Evolutionary conservation across 1,140 invertebrate genomes (phyloP).

Genomic region (Solenopsis invicta): DNA sequence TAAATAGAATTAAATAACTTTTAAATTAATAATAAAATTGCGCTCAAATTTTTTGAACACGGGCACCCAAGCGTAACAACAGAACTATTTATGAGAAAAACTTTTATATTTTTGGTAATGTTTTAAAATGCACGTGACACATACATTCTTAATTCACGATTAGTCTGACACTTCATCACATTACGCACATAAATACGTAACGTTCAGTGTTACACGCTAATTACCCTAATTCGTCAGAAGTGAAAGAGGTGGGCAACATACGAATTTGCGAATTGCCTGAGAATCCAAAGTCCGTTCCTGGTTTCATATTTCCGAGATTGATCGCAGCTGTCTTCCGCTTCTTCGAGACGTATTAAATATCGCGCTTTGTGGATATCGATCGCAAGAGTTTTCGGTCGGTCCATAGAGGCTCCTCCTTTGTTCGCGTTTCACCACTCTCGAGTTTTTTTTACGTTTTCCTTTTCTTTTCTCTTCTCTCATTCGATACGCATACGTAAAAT

Average conservation of each 20-base stretch:
- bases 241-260: background rate
- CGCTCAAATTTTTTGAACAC: no score
- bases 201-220: background rate
- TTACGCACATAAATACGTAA: background rate
- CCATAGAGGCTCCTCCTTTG: conserved; percentile 59
- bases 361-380: conserved; percentile 66
- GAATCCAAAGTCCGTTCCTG: background rate
- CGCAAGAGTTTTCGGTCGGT: conserved; percentile 63
- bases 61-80: no score
- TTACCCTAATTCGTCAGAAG: background rate
- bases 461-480: background rate
- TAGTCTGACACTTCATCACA: background rate
- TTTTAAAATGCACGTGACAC: no score
- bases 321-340: conserved; percentile 65
- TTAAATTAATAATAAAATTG: no score
- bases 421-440: conserved; percentile 51
- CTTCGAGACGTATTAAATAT: conserved; percentile 67
- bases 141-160: background rate
- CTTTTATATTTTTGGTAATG: no score
- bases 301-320: conserved; percentile 46
- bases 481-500: conserved; percentile 5
- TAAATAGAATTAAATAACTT: no score
- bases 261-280: conserved; percentile 1
- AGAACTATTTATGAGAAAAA: no score
- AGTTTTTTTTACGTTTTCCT: conserved; percentile 18